These are phyloP conservation scores for Ligdia adustata DNA, from an alignment of 2,888 invertebrate genomes.

Conservation along the genomic window DNA sequence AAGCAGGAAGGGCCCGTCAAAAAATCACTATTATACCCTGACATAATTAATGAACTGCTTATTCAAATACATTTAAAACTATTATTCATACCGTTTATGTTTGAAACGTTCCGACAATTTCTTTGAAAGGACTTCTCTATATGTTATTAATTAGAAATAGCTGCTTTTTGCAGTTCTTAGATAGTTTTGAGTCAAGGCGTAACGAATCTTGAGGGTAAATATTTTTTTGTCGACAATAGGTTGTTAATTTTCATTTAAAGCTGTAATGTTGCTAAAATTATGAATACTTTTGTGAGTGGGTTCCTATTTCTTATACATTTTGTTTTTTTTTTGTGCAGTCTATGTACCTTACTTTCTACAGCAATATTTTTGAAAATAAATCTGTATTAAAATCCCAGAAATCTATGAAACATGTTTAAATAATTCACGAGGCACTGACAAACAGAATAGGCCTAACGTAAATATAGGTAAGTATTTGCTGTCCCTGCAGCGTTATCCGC, in stretches of 20 bases:
- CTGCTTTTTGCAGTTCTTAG: conserved; percentile 66
- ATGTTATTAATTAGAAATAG: conserved; percentile 73
- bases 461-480: no score
- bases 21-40: conserved; percentile 79
- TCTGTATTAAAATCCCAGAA: no score
- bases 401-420: no score
- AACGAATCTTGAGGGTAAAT: conserved; percentile 63
- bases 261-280: no score
- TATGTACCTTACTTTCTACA: no score
- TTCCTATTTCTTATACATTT: no score
- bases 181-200: conserved; percentile 48
- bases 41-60: conserved; percentile 82
- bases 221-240: conserved; percentile 53
- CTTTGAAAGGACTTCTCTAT: conserved; percentile 71
- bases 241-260: conserved; percentile 43
- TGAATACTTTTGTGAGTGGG: no score
- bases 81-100: conserved; percentile 83
- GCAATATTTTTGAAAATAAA: no score
- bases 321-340: no score
- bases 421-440: no score
- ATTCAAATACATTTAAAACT: conserved; percentile 84
- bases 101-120: conserved; percentile 78
- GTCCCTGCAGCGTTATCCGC: no score
- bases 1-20: conserved; percentile 82
- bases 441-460: no score